Evolutionary conservation across 2,888 invertebrate species (phyloP), one percentile per base, ranked within the genome.

Genomic region (Leptinotarsa haldemani): DNA sequence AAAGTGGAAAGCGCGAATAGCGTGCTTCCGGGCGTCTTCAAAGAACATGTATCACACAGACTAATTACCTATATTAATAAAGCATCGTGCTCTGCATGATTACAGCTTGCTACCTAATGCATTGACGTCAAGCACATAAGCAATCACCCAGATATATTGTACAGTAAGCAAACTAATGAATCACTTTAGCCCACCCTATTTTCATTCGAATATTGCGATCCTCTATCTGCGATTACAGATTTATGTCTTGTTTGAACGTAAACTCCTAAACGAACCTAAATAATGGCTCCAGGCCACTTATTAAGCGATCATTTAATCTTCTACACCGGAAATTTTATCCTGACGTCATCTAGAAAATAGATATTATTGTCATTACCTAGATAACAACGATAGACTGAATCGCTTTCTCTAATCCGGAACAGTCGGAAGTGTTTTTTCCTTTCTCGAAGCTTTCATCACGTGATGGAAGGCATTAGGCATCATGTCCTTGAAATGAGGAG

Each of bases 81-180:
- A 80, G 80, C 76, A 79, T 75, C 66, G 74, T 74, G 81, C 77
- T 78, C 79, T 81, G 76, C 78, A 77, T 79, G 80, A 82, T 83
- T 81, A 82, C 75, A 76, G 73, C 78, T 69, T 78, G 72, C 78
- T 80, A 79, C 77, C 77, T 80, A 81, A 80, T 81, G 78, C 79
- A 79, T 77, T 79, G 78, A 81, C 80, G 82, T 82, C 82, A 82
- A 80, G 78, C 78, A 78, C 81, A 81, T 80, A 81, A 81, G 81
- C 81, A 82, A 81, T 80, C 81, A 80, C 80, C 80, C 77, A 80
- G 79, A 80, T 79, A 80, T 80, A 81, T 76, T 74, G 77, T 77
- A 77, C 76, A 79, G 78, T 80, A 79, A 78, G 79, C 78, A 80
- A 81, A 80, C 82, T 80, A 82, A 83, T 83, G 83, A 82, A 82